A percentile compares a stretch with the other conserved stretches of the same genome.
Conservation (phyloP, 2,113 vertebrate genomes). For the Dasyprocta punctata region DNA sequence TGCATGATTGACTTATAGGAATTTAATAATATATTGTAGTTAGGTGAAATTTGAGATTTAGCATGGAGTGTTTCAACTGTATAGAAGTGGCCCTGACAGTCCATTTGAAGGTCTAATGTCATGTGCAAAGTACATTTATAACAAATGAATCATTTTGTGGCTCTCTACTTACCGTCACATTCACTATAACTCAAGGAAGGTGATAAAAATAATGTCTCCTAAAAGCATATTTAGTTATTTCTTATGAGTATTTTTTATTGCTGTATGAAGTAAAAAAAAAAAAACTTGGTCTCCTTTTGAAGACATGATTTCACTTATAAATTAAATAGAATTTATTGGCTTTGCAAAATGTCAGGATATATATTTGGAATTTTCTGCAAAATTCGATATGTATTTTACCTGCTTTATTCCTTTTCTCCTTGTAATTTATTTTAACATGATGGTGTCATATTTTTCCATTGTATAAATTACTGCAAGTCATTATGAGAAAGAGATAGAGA, state of each 20-base stretch:
- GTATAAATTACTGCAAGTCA: background rate
- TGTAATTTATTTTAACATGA: slow-evolving; percentile 9
- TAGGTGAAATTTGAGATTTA: slow-evolving; percentile 24
- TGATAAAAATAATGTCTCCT: background rate
- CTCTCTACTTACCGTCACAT: background rate
- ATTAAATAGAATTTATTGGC: slow-evolving; percentile 18
- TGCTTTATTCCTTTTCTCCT: slow-evolving; percentile 15
- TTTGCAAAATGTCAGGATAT: slow-evolving; percentile 6
- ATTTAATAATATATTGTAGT: background rate
- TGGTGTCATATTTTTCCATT: background rate
- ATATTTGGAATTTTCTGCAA: background rate
- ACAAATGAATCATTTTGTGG: background rate
- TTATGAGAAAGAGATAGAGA: background rate
- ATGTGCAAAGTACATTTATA: background rate
- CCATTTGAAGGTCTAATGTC: background rate
- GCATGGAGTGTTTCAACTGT: background rate
- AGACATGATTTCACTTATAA: background rate
- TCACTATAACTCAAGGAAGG: background rate
- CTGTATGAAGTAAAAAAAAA: slow-evolving; percentile 25
- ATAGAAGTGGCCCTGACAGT: background rate
- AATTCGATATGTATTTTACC: background rate
- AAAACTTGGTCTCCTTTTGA: background rate
- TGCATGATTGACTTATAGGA: background rate
- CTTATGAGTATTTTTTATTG: background rate
- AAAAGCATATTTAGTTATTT: background rate